Evolutionary conservation across 2,113 vertebrate species (phyloP).

Genomic region (Platichthys flesus): DNA sequence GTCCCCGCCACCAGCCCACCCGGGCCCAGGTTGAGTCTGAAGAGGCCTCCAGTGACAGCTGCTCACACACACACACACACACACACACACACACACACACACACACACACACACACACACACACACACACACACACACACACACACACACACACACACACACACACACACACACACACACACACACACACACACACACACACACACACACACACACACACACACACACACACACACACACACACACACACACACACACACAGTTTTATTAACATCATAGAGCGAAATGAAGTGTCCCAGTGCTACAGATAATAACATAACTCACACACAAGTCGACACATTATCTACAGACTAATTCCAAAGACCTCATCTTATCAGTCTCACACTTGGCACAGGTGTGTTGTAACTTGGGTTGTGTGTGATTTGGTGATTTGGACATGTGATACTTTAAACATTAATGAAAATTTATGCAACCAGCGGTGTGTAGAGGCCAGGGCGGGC

Average conservation of each 20-base stretch:
- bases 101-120: background rate
- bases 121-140: slow-evolving; percentile 36
- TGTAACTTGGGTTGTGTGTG: no score
- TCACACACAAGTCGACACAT: no score
- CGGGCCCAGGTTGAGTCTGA: slow-evolving; percentile 89
- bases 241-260: slow-evolving; percentile 26
- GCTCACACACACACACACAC: slow-evolving; percentile 35
- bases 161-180: slow-evolving; percentile 22
- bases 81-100: no score
- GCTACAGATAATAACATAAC: no score
- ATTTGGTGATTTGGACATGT: no score
- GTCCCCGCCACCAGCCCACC: slow-evolving; percentile 85
- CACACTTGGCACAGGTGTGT: no score
- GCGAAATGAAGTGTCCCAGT: no score
- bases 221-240: slow-evolving; percentile 35
- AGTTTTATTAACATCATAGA: background rate
- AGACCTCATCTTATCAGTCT: no score
- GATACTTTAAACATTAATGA: no score
- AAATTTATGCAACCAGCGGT: no score
- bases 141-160: slow-evolving; percentile 8
- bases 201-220: background rate
- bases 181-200: slow-evolving; percentile 35
- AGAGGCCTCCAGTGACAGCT: slow-evolving; percentile 90
- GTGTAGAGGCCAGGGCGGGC: no score
- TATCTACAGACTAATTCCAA: no score